These are phyloP conservation scores for Pilophorus perplexus DNA, from an alignment of 2,888 invertebrate species.

Conservation along the genomic window DNA sequence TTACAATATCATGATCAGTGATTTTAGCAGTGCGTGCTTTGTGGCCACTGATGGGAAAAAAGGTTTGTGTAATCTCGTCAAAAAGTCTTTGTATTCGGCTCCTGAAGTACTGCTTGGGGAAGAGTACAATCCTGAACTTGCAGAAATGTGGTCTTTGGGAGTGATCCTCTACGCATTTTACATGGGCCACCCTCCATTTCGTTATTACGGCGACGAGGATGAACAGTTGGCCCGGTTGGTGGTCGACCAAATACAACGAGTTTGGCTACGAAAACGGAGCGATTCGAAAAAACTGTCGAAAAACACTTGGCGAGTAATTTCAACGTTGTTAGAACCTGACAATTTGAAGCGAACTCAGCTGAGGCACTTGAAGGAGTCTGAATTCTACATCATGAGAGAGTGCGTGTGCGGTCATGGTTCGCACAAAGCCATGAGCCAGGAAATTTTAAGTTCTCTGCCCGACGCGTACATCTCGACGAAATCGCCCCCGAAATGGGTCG, in stretches of 20 bases:
- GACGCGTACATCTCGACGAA: neutral
- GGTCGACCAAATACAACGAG: constrained; percentile 4
- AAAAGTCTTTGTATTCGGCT: constrained; percentile 16
- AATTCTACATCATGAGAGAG: constrained; percentile 25
- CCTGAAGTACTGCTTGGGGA: constrained; percentile 20
- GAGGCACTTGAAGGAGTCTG: neutral
- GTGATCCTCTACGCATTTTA: constrained; percentile 18
- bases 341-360: constrained; percentile 12
- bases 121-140: constrained; percentile 4
- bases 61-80: neutral
- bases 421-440: neutral
- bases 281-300: neutral
- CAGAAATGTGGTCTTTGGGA: constrained; percentile 25
- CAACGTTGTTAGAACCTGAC: constrained; percentile 14
- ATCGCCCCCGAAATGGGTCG: neutral
- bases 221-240: constrained; percentile 10
- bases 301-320: neutral
- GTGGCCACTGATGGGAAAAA: neutral
- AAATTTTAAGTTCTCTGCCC: constrained; percentile 2
- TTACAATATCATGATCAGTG: constrained; percentile 18
- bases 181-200: constrained; percentile 19
- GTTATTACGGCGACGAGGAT: neutral
- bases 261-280: neutral
- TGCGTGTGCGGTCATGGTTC: constrained; percentile 25
- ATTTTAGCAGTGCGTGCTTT: neutral